Base-by-base conservation (phyloP, 2,797 vertebrate species). In the Eulemur rubriventer region DNA sequence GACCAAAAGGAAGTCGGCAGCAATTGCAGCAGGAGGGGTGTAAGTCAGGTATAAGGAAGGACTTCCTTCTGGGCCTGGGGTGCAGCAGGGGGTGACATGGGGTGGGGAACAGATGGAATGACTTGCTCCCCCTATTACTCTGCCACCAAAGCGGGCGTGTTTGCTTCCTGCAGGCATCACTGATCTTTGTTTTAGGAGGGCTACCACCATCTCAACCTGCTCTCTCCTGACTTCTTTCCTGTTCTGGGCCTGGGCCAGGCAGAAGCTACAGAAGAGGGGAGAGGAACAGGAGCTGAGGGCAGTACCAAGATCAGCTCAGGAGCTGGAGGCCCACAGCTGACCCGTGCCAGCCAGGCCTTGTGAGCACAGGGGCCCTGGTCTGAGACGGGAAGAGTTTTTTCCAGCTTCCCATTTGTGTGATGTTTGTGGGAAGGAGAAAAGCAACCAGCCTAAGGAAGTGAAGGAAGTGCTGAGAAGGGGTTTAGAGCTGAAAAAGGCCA, bases 1-100 rank as follows among this genome's bases (percentile, higher is more conserved):
- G 22, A 70, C 48, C 84, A 24, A 59, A 61, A 76, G 59, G 78
- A 89, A 55, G 38, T 0, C 26, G 80, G 69, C 79, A 76, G 59
- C 7, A 30, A 28, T 30, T 4, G 24, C 80, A 88, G 89, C 72
- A 69, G 69, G 81, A 92, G 69, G 67, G 48, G 35, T 59, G 2
- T 17, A 46, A 43, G 90, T 81, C 50, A 96, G 97, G 69, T 55
- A 18, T 4, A 43, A 96, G 52, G 67, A 87, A 95, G 84, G 88
- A 94, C 93, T 94, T 94, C 89, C 76, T 89, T 70, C 83, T 65
- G 72, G 65, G 57, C 24, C n/a, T 30, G 46, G 73, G 50, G 28
- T 13, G 6, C 4, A 80, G 70, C 43, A 55, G 43, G 1, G 16
- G 10, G 43, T 41, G 41, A 28, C 7, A 1, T 26, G 24, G 17